Evolutionary conservation across 2,888 invertebrate species (phyloP).

Genomic region (Agrochola lychnidis): DNA sequence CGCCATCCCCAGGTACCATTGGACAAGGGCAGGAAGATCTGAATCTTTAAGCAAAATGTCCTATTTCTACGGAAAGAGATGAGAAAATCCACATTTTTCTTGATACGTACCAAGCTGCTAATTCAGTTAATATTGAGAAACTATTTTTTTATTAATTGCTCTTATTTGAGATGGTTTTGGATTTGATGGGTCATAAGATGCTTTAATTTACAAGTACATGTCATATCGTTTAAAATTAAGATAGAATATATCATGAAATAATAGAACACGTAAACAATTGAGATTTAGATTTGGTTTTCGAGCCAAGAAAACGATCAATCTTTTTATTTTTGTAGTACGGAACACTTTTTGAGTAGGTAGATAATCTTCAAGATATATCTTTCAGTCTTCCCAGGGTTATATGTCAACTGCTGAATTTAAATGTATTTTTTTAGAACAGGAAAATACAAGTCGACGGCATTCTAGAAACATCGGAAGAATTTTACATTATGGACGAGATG

Average conservation of each 20-base stretch:
- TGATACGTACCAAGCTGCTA: not conserved
- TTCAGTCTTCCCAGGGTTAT: slow-evolving; percentile 29
- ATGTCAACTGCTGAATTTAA: slow-evolving; percentile 47
- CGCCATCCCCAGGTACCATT: too few species aligned
- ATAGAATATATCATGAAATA: not conserved
- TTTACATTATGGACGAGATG: slow-evolving; percentile 25
- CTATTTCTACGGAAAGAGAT: not conserved
- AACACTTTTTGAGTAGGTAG: slow-evolving; percentile 4
- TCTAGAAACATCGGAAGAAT: slow-evolving; percentile 35
- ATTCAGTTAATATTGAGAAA: not conserved
- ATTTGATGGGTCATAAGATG: not conserved
- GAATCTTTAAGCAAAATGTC: not conserved
- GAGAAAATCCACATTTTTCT: not conserved
- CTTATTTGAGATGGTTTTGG: not conserved
- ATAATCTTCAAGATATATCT: slow-evolving; percentile 13
- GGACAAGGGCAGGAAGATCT: too few species aligned
- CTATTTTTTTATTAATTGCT: not conserved
- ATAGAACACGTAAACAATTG: slow-evolving; percentile 3
- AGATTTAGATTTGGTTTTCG: not conserved
- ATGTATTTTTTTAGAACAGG: slow-evolving; percentile 22
- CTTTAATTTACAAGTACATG: not conserved
- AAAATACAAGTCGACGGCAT: slow-evolving; percentile 25
- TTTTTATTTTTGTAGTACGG: slow-evolving; percentile 7
- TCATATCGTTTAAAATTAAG: not conserved
- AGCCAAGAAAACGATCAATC: slow-evolving; percentile 10